Percentiles rank a stretch among this genome's conserved stretches.
Conservation (phyloP, 2,113 vertebrate species). For the Benitochromis conjunctus region DNA sequence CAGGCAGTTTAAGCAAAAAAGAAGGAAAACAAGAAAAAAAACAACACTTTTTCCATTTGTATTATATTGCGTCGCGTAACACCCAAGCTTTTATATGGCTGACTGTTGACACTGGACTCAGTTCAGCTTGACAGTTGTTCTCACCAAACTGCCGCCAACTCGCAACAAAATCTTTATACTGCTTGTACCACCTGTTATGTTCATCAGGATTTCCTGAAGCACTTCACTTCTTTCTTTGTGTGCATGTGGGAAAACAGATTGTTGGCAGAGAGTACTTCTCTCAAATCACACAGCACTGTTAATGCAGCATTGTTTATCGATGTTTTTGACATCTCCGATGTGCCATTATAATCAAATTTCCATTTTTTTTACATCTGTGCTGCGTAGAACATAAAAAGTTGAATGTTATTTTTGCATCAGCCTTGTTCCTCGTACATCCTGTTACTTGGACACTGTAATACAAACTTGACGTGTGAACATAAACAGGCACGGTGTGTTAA, state of each 20-base stretch:
- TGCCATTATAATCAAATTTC: neutral
- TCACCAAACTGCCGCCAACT: constrained; percentile 35
- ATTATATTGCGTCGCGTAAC: constrained; percentile 22
- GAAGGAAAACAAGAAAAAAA: neutral
- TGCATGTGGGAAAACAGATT: constrained; percentile 37
- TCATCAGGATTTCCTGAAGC: constrained; percentile 46
- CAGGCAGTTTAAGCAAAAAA: neutral
- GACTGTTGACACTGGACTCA: constrained; percentile 17
- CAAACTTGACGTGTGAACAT: neutral
- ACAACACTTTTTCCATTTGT: constrained; percentile 1
- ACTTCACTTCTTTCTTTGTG: constrained; percentile 10
- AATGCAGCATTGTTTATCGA: neutral
- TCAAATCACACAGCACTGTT: neutral
- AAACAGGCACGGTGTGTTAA: neutral
- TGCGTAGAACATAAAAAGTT: neutral
- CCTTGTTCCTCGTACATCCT: neutral
- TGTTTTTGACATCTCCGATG: neutral
- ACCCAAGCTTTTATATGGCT: constrained; percentile 18
- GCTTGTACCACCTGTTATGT: constrained; percentile 51
- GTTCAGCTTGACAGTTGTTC: constrained; percentile 43
- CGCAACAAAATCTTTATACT: neutral
- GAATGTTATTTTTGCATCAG: neutral
- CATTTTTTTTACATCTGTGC: neutral
- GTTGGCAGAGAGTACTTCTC: neutral
- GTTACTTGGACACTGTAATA: neutral